Evolutionary conservation across 2,888 invertebrate species (phyloP).

Genomic region (Pherbina coryleti): DNA sequence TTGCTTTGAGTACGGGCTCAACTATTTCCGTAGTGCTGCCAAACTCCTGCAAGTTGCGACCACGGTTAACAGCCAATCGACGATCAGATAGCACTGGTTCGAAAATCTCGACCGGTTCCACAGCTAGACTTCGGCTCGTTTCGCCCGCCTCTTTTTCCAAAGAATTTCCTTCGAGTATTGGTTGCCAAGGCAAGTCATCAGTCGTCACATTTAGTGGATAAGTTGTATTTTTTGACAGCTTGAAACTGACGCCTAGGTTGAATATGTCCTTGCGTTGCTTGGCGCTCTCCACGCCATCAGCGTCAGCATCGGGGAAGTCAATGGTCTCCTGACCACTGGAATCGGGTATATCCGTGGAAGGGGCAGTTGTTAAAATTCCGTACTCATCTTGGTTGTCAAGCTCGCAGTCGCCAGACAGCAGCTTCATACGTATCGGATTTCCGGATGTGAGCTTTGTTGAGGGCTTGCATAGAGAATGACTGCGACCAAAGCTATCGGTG

Average conservation of each 20-base stretch:
- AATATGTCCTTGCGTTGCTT: constrained; percentile 68
- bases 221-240: constrained; percentile 62
- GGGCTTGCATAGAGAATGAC: constrained; percentile 84
- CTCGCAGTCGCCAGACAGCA: constrained; percentile 84
- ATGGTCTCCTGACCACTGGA: constrained; percentile 58
- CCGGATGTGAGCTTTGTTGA: constrained; percentile 82
- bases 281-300: constrained; percentile 63
- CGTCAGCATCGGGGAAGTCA: constrained; percentile 53
- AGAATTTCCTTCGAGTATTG: constrained; percentile 71
- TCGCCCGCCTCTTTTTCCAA: constrained; percentile 67
- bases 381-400: constrained; percentile 71
- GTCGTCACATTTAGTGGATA: constrained; percentile 58
- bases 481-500: constrained; percentile 87
- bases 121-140: constrained; percentile 64
- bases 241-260: constrained; percentile 67
- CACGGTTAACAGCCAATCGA: constrained; percentile 57
- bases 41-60: constrained; percentile 60
- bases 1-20: constrained; percentile 80
- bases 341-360: constrained; percentile 54
- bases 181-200: constrained; percentile 71
- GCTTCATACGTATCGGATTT: constrained; percentile 78
- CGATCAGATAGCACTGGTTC: constrained; percentile 71
- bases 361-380: constrained; percentile 56
- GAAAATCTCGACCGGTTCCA: constrained; percentile 70
- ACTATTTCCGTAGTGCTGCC: constrained; percentile 73